phyloP scores from a whole-genome alignment of 2,113 vertebrate species.

The Nothoprocta perdicaria region DNA sequence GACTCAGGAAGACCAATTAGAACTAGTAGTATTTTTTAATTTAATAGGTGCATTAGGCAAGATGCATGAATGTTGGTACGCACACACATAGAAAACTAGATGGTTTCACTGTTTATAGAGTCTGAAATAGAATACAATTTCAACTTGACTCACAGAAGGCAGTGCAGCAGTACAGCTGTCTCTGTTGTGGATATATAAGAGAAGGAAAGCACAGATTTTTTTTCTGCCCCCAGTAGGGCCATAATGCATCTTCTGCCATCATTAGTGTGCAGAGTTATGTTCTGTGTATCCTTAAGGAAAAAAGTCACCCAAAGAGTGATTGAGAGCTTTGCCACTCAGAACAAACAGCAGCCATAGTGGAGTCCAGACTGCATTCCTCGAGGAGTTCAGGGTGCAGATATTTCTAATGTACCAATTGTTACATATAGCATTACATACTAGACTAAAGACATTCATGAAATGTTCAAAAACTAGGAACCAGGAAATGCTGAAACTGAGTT shows the following conservation, averaged over 20 bases:
- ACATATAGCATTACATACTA: rapidly evolving
- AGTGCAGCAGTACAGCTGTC: background rate
- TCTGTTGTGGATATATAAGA: background rate
- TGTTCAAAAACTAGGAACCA: background rate
- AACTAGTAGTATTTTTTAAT: constrained; percentile 51
- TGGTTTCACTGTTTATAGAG: background rate
- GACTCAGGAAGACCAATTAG: constrained; percentile 57
- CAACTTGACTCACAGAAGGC: background rate
- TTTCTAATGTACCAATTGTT: background rate
- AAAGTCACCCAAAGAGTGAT: background rate
- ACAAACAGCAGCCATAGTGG: background rate
- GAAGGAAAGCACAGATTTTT: background rate
- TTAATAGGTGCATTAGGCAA: constrained; percentile 65
- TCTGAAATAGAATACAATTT: constrained; percentile 42
- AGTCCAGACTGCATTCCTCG: background rate
- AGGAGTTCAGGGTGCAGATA: background rate
- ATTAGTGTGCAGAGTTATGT: background rate
- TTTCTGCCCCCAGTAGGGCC: rapidly evolving
- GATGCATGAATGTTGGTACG: background rate
- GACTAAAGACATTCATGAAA: background rate
- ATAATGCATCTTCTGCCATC: background rate
- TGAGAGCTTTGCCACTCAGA: background rate
- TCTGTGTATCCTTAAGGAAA: background rate
- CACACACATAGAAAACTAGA: background rate
- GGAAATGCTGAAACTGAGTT: background rate